phyloP scores from a whole-genome alignment of 2,113 vertebrate species.

The Upupa epops region DNA sequence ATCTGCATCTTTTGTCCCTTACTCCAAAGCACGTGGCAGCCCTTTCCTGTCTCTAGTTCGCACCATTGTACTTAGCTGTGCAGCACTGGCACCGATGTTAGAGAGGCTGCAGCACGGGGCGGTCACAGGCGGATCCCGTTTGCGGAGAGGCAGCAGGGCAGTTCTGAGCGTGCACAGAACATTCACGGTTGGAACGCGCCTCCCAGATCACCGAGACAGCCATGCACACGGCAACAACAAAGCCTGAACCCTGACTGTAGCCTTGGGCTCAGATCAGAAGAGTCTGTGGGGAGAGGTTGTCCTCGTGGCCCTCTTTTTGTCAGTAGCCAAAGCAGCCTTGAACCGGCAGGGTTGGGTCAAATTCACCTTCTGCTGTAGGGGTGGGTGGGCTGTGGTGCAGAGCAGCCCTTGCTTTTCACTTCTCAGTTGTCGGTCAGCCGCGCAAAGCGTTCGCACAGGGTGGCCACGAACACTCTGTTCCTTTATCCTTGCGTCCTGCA shows the following conservation, averaged over 20 bases:
- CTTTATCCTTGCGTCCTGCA: constrained; percentile 37
- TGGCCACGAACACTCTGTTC: not conserved
- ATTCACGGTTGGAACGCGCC: too few species aligned
- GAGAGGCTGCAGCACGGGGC: not conserved
- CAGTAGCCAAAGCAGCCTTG: accelerated
- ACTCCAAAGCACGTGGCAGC: not conserved
- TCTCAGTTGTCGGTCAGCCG: not conserved
- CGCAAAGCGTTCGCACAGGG: too few species aligned
- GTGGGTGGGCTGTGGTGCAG: not conserved
- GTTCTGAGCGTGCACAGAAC: not conserved
- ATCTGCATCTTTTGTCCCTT: not conserved
- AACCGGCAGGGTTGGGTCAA: not conserved
- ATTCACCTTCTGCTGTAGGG: not conserved
- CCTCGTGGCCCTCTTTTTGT: accelerated
- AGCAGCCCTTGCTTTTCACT: not conserved
- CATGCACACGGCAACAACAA: too few species aligned
- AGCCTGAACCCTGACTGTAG: too few species aligned
- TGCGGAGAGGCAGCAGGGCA: not conserved
- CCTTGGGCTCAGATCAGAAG: not conserved
- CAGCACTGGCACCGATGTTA: accelerated
- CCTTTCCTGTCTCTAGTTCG: not conserved
- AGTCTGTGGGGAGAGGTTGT: not conserved
- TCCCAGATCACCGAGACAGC: too few species aligned
- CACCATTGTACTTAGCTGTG: accelerated
- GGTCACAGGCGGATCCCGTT: accelerated